A percentile compares a stretch with the other conserved stretches of the same genome.
These are phyloP conservation scores for Melopsittacus undulatus DNA, from an alignment of 2,797 vertebrate species.

Conservation along the genomic window DNA sequence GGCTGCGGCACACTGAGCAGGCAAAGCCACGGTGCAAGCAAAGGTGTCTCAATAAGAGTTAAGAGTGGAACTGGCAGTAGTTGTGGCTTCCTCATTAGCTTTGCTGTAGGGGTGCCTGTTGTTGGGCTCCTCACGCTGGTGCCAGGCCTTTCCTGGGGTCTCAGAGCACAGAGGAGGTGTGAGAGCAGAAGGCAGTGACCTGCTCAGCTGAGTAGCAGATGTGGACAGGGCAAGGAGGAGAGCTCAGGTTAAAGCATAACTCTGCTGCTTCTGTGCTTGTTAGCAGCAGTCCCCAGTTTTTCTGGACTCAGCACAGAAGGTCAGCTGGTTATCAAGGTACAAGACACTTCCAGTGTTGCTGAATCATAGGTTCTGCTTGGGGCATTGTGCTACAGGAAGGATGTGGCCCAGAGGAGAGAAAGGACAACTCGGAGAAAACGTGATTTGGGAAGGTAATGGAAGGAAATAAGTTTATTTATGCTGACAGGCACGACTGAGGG, in stretches of 20 bases:
- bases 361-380: neutral
- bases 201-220: neutral
- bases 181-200: neutral
- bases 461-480: neutral
- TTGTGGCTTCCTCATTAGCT: neutral
- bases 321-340: neutral
- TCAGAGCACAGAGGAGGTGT: neutral
- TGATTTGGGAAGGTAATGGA: constrained; percentile 1
- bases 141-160: neutral
- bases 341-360: neutral
- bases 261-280: neutral
- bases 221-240: neutral
- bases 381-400: neutral
- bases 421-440: neutral
- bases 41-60: neutral
- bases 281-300: neutral
- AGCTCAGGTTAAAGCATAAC: constrained; percentile 30
- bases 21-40: fast-evolving
- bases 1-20: neutral
- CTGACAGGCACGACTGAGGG: neutral
- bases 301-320: neutral
- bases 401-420: neutral
- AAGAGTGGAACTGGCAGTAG: neutral
- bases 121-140: fast-evolving
- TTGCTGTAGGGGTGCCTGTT: neutral